Evolutionary conservation across 1,140 invertebrate genomes (phyloP).

Genomic region (Drosophila subpulchrella): DNA sequence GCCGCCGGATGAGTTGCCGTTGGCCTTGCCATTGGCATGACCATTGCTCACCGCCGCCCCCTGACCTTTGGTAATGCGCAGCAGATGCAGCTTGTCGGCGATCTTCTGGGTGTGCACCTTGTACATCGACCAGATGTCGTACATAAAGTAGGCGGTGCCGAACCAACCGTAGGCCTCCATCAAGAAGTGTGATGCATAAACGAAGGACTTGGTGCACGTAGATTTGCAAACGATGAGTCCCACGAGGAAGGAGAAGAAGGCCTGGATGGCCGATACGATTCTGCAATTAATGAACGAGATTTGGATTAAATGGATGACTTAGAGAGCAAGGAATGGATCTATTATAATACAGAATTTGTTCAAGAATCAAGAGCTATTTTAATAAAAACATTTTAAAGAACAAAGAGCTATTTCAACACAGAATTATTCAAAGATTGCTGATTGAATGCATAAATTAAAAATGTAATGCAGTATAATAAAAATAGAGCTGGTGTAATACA

Average conservation of each 20-base stretch:
- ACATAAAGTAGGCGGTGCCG: constrained; percentile 91
- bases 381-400: too few relatives aligned
- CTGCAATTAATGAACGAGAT: constrained; percentile 82
- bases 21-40: constrained; percentile 34
- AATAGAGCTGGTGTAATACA: too few relatives aligned
- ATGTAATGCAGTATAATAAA: too few relatives aligned
- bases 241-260: constrained; percentile 87
- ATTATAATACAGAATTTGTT: not conserved
- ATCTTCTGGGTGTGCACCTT: constrained; percentile 86
- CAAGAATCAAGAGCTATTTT: too few relatives aligned
- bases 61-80: constrained; percentile 64
- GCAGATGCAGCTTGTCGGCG: constrained; percentile 78
- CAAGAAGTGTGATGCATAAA: constrained; percentile 88
- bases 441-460: too few relatives aligned
- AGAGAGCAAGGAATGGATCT: not conserved
- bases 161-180: constrained; percentile 91
- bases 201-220: constrained; percentile 88
- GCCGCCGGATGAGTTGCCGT: constrained; percentile 18
- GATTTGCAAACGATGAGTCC: constrained; percentile 87
- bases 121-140: constrained; percentile 91
- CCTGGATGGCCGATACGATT: constrained; percentile 89
- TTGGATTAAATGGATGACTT: not conserved
- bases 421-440: too few relatives aligned
- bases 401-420: too few relatives aligned
- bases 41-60: not conserved